Conservation (phyloP, 1,140 invertebrate species). For the Drosophila tropicalis region DNA sequence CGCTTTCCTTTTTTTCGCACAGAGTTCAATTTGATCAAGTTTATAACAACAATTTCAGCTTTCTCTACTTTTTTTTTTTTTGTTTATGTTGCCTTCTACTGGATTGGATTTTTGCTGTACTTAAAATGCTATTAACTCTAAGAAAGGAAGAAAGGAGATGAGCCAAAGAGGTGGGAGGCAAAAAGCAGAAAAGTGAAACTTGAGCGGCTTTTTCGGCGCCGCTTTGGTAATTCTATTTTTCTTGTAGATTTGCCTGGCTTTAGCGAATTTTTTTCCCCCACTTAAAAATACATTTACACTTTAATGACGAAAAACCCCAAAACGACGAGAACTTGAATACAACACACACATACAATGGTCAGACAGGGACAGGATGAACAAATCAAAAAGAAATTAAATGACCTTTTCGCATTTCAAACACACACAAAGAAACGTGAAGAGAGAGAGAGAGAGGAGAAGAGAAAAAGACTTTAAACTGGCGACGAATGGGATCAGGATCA, state of each 20-base stretch:
- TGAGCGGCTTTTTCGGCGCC: slow-evolving; percentile 70
- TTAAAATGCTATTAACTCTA: slow-evolving; percentile 79
- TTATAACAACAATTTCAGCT: slow-evolving; percentile 5
- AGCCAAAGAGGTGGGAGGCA: not conserved
- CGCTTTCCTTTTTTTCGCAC: slow-evolving; percentile 3
- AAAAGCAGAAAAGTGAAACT: slow-evolving; percentile 57
- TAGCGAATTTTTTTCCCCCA: slow-evolving; percentile 42
- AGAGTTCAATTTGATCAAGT: slow-evolving; percentile 47
- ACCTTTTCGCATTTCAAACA: slow-evolving; percentile 71
- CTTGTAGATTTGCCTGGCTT: slow-evolving; percentile 31
- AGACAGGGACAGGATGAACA: slow-evolving; percentile 47
- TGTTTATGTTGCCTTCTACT: not conserved
- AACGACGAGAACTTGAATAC: slow-evolving; percentile 2
- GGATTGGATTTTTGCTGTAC: slow-evolving; percentile 52
- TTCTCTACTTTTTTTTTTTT: not conserved
- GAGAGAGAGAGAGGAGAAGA: not conserved
- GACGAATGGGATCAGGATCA: slow-evolving; percentile 12
- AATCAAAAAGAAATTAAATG: slow-evolving; percentile 82
- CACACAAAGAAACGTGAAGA: not conserved
- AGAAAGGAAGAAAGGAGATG: slow-evolving; percentile 20
- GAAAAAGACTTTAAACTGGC: slow-evolving; percentile 9
- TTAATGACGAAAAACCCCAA: slow-evolving; percentile 60
- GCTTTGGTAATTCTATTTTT: slow-evolving; percentile 70
- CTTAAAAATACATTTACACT: slow-evolving; percentile 82
- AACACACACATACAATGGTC: slow-evolving; percentile 24